Conservation (phyloP, 2,888 invertebrate species). For the Teleogryllus oceanicus region DNA sequence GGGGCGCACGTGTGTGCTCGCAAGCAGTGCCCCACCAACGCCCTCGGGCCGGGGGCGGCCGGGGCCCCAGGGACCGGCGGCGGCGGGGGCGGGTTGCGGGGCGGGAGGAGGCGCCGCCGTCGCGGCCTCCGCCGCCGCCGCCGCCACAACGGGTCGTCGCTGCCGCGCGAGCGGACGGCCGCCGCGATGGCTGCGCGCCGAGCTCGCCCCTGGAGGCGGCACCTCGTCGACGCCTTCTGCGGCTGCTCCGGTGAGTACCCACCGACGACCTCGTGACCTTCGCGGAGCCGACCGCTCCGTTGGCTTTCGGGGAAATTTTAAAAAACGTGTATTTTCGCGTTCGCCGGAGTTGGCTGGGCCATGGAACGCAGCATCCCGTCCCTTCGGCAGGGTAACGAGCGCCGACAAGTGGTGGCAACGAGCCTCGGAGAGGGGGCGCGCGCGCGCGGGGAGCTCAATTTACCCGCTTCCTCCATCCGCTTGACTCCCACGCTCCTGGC, state of each 20-base stretch:
- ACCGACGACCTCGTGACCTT: not conserved
- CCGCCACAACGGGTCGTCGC: not conserved
- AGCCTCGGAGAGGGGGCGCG: not conserved
- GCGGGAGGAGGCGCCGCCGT: not conserved
- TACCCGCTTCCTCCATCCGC: not conserved
- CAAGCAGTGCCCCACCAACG: not conserved
- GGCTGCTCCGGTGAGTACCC: not conserved
- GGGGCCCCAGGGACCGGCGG: not conserved
- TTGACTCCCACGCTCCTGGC: not conserved
- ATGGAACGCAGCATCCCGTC: not conserved
- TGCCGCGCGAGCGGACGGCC: not conserved
- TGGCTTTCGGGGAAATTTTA: not conserved
- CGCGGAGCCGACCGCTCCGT: not conserved
- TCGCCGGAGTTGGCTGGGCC: not conserved
- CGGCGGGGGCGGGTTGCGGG: not conserved
- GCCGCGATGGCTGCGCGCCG: not conserved
- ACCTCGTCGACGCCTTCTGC: not conserved
- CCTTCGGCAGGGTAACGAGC: not conserved
- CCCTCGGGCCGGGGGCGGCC: not conserved
- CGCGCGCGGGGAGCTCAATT: not conserved
- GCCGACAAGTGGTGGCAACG: conserved; percentile 4
- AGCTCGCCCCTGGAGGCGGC: not conserved
- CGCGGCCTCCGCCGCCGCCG: not conserved
- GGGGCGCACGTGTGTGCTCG: not conserved
- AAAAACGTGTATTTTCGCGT: not conserved